Conservation (phyloP, 1,140 invertebrate species). For the Drosophila lacertosa region DNA sequence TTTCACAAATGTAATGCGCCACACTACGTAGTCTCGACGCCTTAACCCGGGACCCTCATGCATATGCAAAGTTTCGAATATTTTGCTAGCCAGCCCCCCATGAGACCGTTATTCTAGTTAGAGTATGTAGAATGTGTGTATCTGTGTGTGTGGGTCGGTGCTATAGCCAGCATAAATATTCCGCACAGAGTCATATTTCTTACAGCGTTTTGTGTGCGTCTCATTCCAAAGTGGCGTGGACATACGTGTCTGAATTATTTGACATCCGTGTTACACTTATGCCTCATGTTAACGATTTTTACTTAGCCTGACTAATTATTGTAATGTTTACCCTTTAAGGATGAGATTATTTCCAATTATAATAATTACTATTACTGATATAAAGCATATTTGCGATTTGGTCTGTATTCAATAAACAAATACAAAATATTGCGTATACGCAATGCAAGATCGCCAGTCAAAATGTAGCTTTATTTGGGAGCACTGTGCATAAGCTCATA, state of each 20-base stretch:
- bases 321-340: conserved; percentile 33
- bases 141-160: conserved; percentile 26
- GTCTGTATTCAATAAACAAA: not conserved
- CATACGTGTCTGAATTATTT: conserved; percentile 81
- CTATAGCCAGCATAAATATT: conserved; percentile 68
- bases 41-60: conserved; percentile 35
- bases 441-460: too few species aligned
- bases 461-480: too few species aligned
- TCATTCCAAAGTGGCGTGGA: conserved; percentile 72
- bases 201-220: conserved; percentile 70
- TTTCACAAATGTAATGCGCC: conserved; percentile 81
- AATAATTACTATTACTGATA: not conserved
- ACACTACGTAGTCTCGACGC: conserved; percentile 27
- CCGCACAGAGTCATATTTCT: conserved; percentile 73
- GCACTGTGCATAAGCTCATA: conserved; percentile 41
- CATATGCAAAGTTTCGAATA: conserved; percentile 81
- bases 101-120: conserved; percentile 66
- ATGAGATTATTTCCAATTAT: conserved; percentile 40
- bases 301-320: too few species aligned
- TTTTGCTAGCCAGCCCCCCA: conserved; percentile 55
- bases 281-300: conserved; percentile 5
- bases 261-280: conserved; percentile 54
- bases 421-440: conserved; percentile 2
- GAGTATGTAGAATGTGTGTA: conserved; percentile 19
- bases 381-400: not conserved